Percentiles rank a stretch among this genome's conserved stretches.
phyloP scores from a whole-genome alignment of 2,113 vertebrate genomes.

The Cebidichthys violaceus region DNA sequence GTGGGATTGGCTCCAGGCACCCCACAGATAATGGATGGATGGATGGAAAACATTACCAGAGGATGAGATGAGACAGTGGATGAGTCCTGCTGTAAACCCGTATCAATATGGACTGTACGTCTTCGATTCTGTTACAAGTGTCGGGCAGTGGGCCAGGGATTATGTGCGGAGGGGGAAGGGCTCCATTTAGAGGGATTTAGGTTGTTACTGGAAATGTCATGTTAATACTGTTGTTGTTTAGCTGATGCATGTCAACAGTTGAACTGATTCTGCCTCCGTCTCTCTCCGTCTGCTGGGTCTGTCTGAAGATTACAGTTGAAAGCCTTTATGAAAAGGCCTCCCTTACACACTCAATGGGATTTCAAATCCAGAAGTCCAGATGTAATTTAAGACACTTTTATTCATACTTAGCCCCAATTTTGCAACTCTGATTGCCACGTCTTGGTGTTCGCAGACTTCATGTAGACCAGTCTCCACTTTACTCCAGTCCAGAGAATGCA shows the following conservation, averaged over 20 bases:
- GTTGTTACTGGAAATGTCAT: slow-evolving; percentile 48
- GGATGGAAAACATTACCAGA: background rate
- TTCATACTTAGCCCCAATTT: background rate
- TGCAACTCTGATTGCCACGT: background rate
- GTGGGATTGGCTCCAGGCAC: background rate
- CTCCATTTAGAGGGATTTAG: slow-evolving; percentile 59
- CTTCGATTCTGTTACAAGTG: slow-evolving; percentile 12
- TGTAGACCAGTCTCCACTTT: background rate
- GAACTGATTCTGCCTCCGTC: background rate
- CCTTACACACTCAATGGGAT: background rate
- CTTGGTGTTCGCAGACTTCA: background rate
- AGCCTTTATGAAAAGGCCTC: background rate
- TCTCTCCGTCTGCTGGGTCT: background rate
- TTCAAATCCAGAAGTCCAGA: background rate
- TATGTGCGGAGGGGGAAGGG: slow-evolving; percentile 39
- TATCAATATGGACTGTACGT: background rate
- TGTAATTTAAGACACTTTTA: background rate
- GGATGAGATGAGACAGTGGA: background rate
- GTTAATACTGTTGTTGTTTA: slow-evolving; percentile 59
- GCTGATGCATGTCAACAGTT: slow-evolving; percentile 43
- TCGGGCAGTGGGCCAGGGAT: slow-evolving; percentile 35
- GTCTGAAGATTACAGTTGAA: slow-evolving; percentile 3
- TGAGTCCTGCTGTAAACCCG: background rate
- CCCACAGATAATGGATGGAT: background rate
- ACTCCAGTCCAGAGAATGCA: background rate